Evolutionary conservation across 2,113 vertebrate species (phyloP), one percentile per base, ranked within the genome.

Genomic region (Ammodytes marinus): DNA sequence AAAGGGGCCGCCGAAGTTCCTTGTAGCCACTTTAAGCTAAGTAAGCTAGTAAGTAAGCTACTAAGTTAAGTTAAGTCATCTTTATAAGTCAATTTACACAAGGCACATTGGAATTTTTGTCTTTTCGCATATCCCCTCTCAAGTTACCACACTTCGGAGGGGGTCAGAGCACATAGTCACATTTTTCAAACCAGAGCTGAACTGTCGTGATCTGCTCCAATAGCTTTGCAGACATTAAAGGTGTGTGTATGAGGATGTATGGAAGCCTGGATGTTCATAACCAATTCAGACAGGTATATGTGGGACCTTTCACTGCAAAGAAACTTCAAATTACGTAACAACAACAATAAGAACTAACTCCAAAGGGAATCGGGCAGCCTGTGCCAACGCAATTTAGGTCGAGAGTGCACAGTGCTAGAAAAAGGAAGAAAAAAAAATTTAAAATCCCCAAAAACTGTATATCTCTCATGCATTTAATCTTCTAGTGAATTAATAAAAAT

Each of bases 311-410:
- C 64, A 43, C 65, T 47, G 39, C 7, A 69, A 42, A 57, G 61
- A 52, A 49, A 52, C 49, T 15, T 74, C 54, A 39, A 0, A 3
- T 86, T 78, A 49, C 5, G 2, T 69, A 85, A 81, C 55, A 66
- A 39, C 40, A 65, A 14, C 35, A 17, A 10, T 72, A 27, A 27
- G 27, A 27, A 27, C 27, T 27, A 27, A 27, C 27, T 42, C 52
- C 4, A 15, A 19, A 74, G 15, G 54, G 11, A 47, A 55, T 11
- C 12, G 0, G 50, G 13, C 55, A 66, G 59, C 15, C 45, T 55
- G 8, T 50, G 72, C 39, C 79, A 53, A 17, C 37, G 15, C 46
- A 17, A 39, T 58, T 68, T 69, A 59, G 35, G 12, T 75, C 50
- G 63, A 46, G 54, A 3, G n/a, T 4, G 3, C 17, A 59, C 2